Evolutionary conservation across 2,113 vertebrate species (phyloP).

Genomic region (Heterochromis multidens): DNA sequence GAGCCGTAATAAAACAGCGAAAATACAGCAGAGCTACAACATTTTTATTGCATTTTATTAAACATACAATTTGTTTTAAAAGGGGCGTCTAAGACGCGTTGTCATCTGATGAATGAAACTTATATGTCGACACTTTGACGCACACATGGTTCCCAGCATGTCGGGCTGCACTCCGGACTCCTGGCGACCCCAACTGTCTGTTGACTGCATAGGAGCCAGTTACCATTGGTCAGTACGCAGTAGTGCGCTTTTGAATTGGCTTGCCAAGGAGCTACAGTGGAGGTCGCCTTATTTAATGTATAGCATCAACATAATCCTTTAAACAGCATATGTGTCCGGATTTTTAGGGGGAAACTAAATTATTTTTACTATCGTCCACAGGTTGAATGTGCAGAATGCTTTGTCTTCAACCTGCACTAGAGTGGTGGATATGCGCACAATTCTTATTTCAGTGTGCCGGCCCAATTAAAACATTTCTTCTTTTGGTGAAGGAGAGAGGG

Average conservation of each 20-base stretch:
- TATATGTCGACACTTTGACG: neutral
- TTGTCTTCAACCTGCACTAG: neutral
- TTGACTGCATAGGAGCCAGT: conserved; percentile 26
- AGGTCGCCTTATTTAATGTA: no score
- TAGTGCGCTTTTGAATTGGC: neutral
- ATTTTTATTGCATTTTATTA: neutral
- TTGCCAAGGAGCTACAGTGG: neutral
- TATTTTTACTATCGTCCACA: neutral
- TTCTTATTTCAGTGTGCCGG: neutral
- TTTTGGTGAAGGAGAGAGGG: neutral
- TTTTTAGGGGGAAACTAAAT: neutral
- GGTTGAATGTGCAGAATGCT: neutral
- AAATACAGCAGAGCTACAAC: neutral
- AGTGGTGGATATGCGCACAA: neutral
- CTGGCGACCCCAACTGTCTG: conserved; percentile 75
- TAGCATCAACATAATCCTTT: neutral
- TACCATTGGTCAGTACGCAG: neutral
- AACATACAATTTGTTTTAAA: neutral
- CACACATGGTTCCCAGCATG: neutral
- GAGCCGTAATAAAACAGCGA: neutral
- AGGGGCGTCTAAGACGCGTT: neutral
- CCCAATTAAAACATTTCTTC: conserved; percentile 11
- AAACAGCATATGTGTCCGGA: neutral
- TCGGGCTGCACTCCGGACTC: conserved; percentile 27
- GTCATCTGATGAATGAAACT: neutral